Evolutionary conservation across 1,140 invertebrate species (phyloP).

Genomic region (Plutomurus gul): DNA sequence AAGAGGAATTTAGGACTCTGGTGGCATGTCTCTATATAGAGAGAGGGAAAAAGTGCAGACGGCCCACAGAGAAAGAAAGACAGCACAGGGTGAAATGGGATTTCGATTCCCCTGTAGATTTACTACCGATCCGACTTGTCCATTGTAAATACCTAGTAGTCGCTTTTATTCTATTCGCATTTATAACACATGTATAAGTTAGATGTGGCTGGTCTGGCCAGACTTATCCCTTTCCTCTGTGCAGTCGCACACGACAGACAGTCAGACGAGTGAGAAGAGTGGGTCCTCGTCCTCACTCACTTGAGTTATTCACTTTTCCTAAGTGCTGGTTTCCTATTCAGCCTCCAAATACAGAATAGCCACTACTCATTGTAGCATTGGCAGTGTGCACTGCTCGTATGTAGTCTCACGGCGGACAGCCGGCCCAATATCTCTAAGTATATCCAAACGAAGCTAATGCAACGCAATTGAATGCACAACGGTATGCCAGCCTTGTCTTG

Average conservation of each 20-base stretch:
- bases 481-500: not conserved
- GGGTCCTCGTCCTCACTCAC: not conserved
- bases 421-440: too few species aligned
- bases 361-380: not conserved
- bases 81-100: constrained; percentile 37
- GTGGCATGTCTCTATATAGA: not conserved
- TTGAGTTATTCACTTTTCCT: constrained; percentile 38
- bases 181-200: constrained; percentile 34
- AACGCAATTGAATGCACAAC: too few species aligned
- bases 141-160: constrained; percentile 36
- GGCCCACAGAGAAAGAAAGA: not conserved
- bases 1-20: constrained; percentile 11
- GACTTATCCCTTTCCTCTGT: too few species aligned
- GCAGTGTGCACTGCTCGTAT: not conserved
- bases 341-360: not conserved
- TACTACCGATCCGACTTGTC: constrained; percentile 32
- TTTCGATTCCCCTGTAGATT: constrained; percentile 44
- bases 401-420: not conserved
- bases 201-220: too few species aligned
- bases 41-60: too few species aligned
- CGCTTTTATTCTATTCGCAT: constrained; percentile 42
- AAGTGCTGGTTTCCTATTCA: constrained; percentile 27
- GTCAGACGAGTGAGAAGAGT: too few species aligned
- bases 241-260: too few species aligned
- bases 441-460: too few species aligned